Base-by-base conservation (phyloP, 2,888 invertebrate species). In the Synergus japonicus region DNA sequence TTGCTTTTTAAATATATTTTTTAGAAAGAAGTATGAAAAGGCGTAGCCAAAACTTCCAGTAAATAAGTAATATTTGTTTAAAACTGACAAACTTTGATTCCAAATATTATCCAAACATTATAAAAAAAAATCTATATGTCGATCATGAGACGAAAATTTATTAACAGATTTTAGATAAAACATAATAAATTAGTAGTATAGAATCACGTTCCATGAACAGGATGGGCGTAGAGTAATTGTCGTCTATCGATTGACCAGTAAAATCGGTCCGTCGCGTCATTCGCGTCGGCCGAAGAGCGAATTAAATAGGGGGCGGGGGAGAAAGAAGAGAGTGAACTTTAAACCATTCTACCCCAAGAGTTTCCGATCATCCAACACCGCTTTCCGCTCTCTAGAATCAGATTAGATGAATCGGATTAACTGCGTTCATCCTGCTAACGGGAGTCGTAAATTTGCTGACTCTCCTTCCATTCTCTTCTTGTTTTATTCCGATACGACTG, bases 301-400 rank as follows among this genome's bases (percentile, higher is more conserved):
- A n/a, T 54, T n/a, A 54, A 7, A 54, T 54, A 54, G n/a, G n/a
- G n/a, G 54, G n/a, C n/a, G 15, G n/a, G 8, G 2, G n/a, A n/a
- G n/a, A n/a, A 54, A 54, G n/a, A n/a, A 54, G 54, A 54, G n/a
- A 54, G 54, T 1, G n/a, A 54, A 8, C n/a, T 54, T 54, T 0
- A 54, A 54, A 7, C 54, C 54, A 54, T 54, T 54, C n/a, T n/a
- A n/a, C n/a, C 8, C 54, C 54, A n/a, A 54, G 54, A 54, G 8
- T 54, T n/a, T 54, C 54, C n/a, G 54, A 54, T 54, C 54, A 54
- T 54, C 54, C 54, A 54, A n/a, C 54, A 54, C n/a, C n/a, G 54
- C 54, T 54, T 54, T n/a, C n/a, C 54, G 54, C 54, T 54, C 54
- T 54, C 54, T 54, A 7, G n/a, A n/a, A 54, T 54, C 54, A 54